Percentiles rank a stretch among this genome's conserved stretches.
phyloP scores from a whole-genome alignment of 2,888 invertebrate genomes.

The Ornithoptera alexandrae region DNA sequence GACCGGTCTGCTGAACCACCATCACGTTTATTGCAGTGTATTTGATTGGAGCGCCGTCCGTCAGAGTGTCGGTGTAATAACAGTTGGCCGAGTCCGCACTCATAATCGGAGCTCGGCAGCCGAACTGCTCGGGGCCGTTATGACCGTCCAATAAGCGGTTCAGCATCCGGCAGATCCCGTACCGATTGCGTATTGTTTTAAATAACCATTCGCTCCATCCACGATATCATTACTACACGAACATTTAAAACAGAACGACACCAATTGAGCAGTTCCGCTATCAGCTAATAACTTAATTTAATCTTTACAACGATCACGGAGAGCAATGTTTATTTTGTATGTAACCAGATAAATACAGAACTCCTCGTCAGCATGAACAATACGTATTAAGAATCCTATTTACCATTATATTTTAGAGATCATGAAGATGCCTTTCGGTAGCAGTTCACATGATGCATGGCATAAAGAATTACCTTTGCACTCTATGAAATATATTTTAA shows the following conservation, averaged over 20 bases:
- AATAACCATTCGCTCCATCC: background rate
- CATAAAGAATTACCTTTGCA: no score
- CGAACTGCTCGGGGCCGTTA: conserved; percentile 1
- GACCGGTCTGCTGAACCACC: background rate
- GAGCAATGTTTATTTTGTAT: no score
- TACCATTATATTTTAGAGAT: no score
- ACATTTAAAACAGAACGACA: background rate
- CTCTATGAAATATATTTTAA: no score
- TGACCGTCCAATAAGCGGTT: conserved; percentile 16
- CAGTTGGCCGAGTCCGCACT: conserved; percentile 41
- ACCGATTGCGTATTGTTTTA: background rate
- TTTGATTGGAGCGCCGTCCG: background rate
- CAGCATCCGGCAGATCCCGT: background rate
- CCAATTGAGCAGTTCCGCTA: no score
- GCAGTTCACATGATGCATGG: no score
- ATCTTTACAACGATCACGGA: no score
- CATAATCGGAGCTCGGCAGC: conserved; percentile 38
- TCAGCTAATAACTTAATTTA: no score
- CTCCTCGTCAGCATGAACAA: no score
- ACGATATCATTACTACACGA: background rate
- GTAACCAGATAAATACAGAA: no score
- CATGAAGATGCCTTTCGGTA: no score
- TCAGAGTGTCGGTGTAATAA: background rate
- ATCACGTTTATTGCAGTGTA: background rate
- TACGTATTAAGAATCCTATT: no score